phyloP scores from a whole-genome alignment of 1,140 invertebrate genomes.

The Zaprionus davidi region DNA sequence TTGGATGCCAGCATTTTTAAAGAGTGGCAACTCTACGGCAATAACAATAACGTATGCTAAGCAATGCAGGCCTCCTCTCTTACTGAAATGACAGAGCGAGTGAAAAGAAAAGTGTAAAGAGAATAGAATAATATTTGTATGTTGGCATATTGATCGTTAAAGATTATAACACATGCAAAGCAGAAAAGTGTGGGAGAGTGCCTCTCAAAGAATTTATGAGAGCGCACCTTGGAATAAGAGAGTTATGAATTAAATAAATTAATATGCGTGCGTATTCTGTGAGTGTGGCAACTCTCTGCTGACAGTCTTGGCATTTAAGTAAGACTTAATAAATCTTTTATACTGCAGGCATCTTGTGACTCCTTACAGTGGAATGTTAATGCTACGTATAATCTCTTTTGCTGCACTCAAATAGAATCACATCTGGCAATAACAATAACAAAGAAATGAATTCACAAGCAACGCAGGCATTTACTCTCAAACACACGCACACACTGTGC shows the following conservation, averaged over 20 bases:
- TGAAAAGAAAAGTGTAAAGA: neutral
- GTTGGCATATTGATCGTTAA: too few relatives aligned
- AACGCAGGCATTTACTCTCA: too few relatives aligned
- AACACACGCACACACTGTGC: neutral
- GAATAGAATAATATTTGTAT: neutral
- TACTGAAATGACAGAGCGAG: neutral
- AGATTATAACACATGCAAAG: neutral
- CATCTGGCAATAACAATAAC: neutral
- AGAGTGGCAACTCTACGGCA: neutral
- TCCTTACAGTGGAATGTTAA: neutral
- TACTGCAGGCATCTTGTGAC: neutral
- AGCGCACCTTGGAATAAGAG: neutral
- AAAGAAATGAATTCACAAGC: too few relatives aligned
- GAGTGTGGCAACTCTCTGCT: neutral
- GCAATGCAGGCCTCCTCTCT: neutral
- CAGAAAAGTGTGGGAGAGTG: neutral
- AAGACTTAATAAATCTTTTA: neutral
- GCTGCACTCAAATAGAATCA: neutral
- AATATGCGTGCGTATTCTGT: neutral
- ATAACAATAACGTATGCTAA: neutral
- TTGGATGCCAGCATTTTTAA: too few relatives aligned
- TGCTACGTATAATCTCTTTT: neutral
- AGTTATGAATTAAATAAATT: neutral
- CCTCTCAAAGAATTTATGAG: too few relatives aligned
- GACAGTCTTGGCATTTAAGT: neutral